Base-by-base conservation (phyloP, 2,113 vertebrate species). In the Anarhynchus alexandrinus region DNA sequence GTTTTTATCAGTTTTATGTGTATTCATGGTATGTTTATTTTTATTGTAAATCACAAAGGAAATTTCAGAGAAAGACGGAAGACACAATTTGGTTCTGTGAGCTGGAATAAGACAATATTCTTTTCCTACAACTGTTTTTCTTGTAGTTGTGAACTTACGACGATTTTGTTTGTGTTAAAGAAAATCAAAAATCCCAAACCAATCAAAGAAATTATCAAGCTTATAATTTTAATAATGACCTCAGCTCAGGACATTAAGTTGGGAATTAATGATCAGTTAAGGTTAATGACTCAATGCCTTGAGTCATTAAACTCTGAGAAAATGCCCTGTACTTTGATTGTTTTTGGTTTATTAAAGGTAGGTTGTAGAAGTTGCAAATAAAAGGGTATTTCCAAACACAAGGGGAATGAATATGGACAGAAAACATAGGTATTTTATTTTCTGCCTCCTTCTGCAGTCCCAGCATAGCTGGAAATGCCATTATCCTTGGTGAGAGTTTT, bases 191-290 rank as follows among this genome's bases (percentile, higher is more conserved):
- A 92, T 74, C n/a, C 49, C 45, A 88, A 80, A 80, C 64, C 62
- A 96, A 88, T 91, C 83, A 94, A 96, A 96, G 83, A 95, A 96
- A 97, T 93, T 90, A 92, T 87, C 80, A 82, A 69, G 66, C 85
- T 96, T 94, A 93, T 87, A 94, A 97, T 97, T 97, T 97, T 97
- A 96, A 95, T 97, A 95, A 97, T 97, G 96, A 97, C 96, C 96
- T 97, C 85, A 95, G 40, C 86, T 96, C 93, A 96, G 96, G 93
- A 93, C 96, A 96, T 97, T 96, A 97, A 97, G 62, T 92, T 95
- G 80, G 86, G 82, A 97, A 96, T 97, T 97, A 97, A 97, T 97
- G 97, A 97, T 96, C 92, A 96, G 97, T 96, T 97, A 96, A 96
- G 96, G 97, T 97, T 97, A 97, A 97, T 97, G 93, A 86, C 94